Base-by-base conservation (phyloP, 2,113 vertebrate species). In the Dryoscopus gambensis region DNA sequence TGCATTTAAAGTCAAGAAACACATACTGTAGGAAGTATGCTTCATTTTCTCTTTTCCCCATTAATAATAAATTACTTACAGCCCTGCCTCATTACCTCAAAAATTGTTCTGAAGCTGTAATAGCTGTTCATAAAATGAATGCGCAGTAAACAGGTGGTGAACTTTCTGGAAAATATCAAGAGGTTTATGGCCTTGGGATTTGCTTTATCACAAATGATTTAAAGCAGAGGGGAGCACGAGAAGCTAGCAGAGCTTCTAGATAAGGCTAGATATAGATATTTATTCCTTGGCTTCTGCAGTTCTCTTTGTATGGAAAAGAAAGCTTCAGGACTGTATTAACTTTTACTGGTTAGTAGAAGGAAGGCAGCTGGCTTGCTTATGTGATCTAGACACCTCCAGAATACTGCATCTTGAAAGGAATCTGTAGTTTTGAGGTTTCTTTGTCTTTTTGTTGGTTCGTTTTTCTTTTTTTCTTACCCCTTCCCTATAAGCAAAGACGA, bases 391-490 rank as follows among this genome's bases (percentile, higher is more conserved):
- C 67, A 73, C 44, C 40, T 95, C 44, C 47, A 50, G 21, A 59
- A 57, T 53, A 31, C 46, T 33, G 37, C 15, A n/a, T 62, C 33
- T 40, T 68, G 44, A 87, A 82, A 44, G 19, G 49, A n/a, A 82
- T 22, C 13, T 63, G 40, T 59, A 50, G 40, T 74, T 89, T 68
- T 68, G 64, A 78, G 65, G 39, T 83, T 86, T 18, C 1, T 86
- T 92, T 90, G 18, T 81, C 30, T 78, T 56, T 83, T 73, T 53
- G 15, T 37, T 33, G 25, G 12, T 40, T 63, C 22, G 28, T 47
- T 64, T 46, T n/a, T 15, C 31, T 46, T 33, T 4, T 9, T 33
- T 17, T 0, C 0, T 13, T 30, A 0, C 3, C 3, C 28, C 5
- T 6, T 23, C 12, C 25, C 5, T 24, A 2, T 64, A 35, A 90